These are phyloP conservation scores for Synergus umbraculus DNA, from an alignment of 2,888 invertebrate species.

Conservation along the genomic window DNA sequence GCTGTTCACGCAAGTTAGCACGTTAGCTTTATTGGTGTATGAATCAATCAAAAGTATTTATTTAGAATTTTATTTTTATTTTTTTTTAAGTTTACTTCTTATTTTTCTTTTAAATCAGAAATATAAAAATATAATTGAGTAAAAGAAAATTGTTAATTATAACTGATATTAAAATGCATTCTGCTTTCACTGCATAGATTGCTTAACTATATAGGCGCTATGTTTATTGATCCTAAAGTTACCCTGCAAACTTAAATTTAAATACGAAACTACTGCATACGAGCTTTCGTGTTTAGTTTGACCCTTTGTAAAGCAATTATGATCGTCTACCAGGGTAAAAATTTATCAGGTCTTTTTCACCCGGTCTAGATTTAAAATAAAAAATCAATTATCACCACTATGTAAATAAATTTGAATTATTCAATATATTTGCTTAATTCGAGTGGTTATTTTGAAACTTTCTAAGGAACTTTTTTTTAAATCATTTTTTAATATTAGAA, in stretches of 20 bases:
- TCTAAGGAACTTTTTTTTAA: not conserved
- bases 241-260: constrained; percentile 19
- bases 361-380: not conserved
- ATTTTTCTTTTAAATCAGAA: no score
- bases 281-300: constrained; percentile 16
- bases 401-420: no score
- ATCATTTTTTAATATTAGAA: not conserved
- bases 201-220: not conserved
- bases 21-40: not conserved
- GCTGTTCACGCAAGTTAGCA: constrained; percentile 1
- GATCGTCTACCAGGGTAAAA: not conserved
- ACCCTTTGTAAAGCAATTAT: constrained; percentile 9
- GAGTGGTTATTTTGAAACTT: not conserved
- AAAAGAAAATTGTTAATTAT: no score
- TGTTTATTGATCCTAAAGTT: constrained; percentile 18
- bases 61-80: no score
- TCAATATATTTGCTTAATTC: no score
- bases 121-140: no score
- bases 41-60: not conserved
- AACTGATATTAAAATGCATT: no score
- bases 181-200: no score
- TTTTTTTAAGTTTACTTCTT: no score
- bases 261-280: constrained; percentile 26
- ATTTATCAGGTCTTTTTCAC: not conserved
- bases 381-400: not conserved